Evolutionary conservation across 2,113 vertebrate genomes (phyloP), one percentile per base, ranked within the genome.

Genomic region (Plecotus auritus): DNA sequence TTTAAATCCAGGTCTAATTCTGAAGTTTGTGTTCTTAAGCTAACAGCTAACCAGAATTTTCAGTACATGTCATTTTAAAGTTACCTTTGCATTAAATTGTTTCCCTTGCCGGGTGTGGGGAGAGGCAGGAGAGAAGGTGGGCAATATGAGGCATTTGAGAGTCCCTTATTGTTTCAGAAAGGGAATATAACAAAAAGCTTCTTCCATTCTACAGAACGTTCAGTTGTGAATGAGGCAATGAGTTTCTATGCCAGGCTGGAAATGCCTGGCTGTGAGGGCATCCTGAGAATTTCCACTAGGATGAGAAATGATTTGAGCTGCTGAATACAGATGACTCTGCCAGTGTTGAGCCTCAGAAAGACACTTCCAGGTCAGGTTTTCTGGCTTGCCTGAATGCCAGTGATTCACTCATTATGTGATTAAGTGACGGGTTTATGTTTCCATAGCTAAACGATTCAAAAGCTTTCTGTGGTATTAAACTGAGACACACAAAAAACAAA

Each of bases 381-480:
- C 80, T 67, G 64, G 69, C 86, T 42, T 45, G 85, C 76, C 72
- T 61, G 47, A 47, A 90, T 76, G 93, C 54, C 78, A 74, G 37
- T 70, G 76, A 91, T 83, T 95, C 90, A 92, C 73, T 93, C 61
- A 84, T 3, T 87, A 51, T 92, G 37, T 91, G 95, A 95, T 82
- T 77, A 96, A 92, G 85, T 66, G 82, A 42, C 0, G 5, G 61
- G 35, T n/a, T 85, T 82, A 32, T 95, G 69, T 94, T 96, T 92
- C 85, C 82, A 95, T 85, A 90, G 23, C 45, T 47, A 92, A 92
- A 97, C 51, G 80, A 94, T 91, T 95, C 86, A 49, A 82, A 94
- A 97, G 93, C 73, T 85, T 92, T 96, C 90, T 89, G 28, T 93
- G 88, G 78, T 49, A 84, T 96, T 96, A 88, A 91, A 93, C 35